Conservation (phyloP, 2,888 invertebrate species). For the Apomyelois bistriatella region DNA sequence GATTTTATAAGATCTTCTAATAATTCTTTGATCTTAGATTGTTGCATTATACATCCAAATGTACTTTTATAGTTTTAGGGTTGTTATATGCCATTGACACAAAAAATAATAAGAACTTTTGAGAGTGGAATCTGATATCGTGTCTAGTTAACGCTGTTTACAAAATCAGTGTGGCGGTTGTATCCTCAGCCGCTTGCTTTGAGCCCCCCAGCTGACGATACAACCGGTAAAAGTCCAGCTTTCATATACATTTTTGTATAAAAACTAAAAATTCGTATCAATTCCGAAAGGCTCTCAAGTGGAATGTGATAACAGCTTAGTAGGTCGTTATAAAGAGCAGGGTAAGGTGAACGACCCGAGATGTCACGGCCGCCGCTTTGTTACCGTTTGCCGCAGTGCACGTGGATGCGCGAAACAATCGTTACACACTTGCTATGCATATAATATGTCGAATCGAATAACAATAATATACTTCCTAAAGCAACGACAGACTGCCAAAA, state of each 20-base stretch:
- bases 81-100: too few relatives aligned
- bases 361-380: constrained; percentile 58
- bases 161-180: too few relatives aligned
- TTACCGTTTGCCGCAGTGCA: constrained; percentile 28
- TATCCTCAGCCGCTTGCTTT: too few relatives aligned
- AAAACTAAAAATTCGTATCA: background rate
- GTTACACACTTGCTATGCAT: constrained; percentile 26
- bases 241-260: background rate
- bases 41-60: too few relatives aligned
- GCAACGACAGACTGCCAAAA: background rate
- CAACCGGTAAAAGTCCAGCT: too few relatives aligned
- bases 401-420: constrained; percentile 38
- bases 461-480: constrained; percentile 6
- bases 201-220: too few relatives aligned
- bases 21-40: too few relatives aligned
- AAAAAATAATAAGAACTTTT: too few relatives aligned
- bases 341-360: constrained; percentile 62
- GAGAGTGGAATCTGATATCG: too few relatives aligned
- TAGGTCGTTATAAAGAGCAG: constrained; percentile 58
- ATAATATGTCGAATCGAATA: constrained; percentile 8
- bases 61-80: too few relatives aligned
- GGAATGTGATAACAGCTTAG: constrained; percentile 43
- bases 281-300: constrained; percentile 31
- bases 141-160: too few relatives aligned
- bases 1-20: too few relatives aligned